Evolutionary conservation across 2,113 vertebrate species (phyloP).

Genomic region (Rhinichthys klamathensis): DNA sequence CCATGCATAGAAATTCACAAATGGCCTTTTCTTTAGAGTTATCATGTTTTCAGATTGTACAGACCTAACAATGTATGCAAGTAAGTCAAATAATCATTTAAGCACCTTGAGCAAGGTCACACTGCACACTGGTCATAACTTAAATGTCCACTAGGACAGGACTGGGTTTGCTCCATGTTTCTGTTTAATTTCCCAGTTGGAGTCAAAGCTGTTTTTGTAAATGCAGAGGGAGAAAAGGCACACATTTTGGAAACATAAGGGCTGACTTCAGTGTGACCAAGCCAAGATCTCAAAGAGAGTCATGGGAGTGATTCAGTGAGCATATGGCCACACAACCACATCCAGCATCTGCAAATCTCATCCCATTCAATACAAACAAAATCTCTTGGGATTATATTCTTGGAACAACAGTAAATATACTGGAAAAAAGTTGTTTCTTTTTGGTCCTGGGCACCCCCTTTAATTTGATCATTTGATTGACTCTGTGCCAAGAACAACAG

Average conservation of each 20-base stretch:
- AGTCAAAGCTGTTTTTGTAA: constrained; percentile 16
- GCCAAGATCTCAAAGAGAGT: constrained; percentile 46
- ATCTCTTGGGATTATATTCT: constrained; percentile 26
- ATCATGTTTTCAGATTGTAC: neutral
- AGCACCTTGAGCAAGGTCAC: neutral
- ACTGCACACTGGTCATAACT: neutral
- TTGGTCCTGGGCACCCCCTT: constrained; percentile 15
- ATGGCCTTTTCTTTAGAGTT: neutral
- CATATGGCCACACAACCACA: constrained; percentile 44
- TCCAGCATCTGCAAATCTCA: constrained; percentile 31
- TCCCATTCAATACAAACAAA: neutral
- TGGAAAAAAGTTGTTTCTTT: neutral
- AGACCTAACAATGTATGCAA: neutral
- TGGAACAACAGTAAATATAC: constrained; percentile 45
- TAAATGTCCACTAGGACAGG: neutral
- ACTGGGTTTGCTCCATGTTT: constrained; percentile 24
- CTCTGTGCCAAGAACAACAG: constrained; percentile 43
- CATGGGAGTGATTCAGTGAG: constrained; percentile 52
- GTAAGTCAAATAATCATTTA: neutral
- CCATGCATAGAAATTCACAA: neutral
- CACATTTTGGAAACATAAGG: constrained; percentile 19
- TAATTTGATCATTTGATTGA: constrained; percentile 35
- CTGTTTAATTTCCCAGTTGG: constrained; percentile 54
- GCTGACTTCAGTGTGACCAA: neutral
- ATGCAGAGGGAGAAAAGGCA: neutral